Evolutionary conservation across 2,113 vertebrate species (phyloP).

Genomic region (Morone chrysops): DNA sequence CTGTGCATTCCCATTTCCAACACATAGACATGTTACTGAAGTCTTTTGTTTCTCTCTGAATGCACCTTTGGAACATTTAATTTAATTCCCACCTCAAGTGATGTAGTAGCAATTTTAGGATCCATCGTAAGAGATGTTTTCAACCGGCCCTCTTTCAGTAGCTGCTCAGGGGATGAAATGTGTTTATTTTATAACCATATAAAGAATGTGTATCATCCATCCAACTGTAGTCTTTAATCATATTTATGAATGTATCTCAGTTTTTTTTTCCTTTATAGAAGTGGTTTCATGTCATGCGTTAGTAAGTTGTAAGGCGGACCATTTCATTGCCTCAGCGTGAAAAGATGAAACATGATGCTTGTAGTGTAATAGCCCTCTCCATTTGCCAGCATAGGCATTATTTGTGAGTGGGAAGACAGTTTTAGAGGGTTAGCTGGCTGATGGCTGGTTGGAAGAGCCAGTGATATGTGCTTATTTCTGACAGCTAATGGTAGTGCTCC

Average conservation of each 20-base stretch:
- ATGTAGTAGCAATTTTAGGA: slow-evolving; percentile 20
- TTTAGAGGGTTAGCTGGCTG: slow-evolving; percentile 75
- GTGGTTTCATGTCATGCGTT: slow-evolving; percentile 60
- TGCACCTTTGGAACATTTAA: slow-evolving; percentile 30
- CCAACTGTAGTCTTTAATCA: slow-evolving; percentile 56
- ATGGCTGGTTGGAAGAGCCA: slow-evolving; percentile 59
- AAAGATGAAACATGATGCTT: slow-evolving; percentile 75
- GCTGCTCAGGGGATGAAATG: slow-evolving; percentile 26
- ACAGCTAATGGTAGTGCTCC: slow-evolving; percentile 63
- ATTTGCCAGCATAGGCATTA: slow-evolving; percentile 74
- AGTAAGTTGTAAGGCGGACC: slow-evolving; percentile 59
- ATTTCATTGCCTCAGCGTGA: slow-evolving; percentile 66
- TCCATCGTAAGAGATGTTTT: slow-evolving; percentile 29
- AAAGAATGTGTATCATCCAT: slow-evolving; percentile 48
- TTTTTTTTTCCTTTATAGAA: slow-evolving; percentile 36
- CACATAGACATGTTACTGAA: slow-evolving; percentile 1
- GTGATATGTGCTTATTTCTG: slow-evolving; percentile 75
- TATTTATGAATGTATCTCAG: slow-evolving; percentile 58
- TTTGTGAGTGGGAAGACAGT: slow-evolving; percentile 76
- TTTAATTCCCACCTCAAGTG: slow-evolving; percentile 34
- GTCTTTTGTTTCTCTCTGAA: slow-evolving; percentile 15
- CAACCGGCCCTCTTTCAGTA: slow-evolving; percentile 9
- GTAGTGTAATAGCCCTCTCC: slow-evolving; percentile 66
- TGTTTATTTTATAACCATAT: slow-evolving; percentile 59
- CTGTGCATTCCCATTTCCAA: neutral